These are phyloP conservation scores for Etheostoma nigrum DNA, from an alignment of 2,797 vertebrate species.

Conservation along the genomic window DNA sequence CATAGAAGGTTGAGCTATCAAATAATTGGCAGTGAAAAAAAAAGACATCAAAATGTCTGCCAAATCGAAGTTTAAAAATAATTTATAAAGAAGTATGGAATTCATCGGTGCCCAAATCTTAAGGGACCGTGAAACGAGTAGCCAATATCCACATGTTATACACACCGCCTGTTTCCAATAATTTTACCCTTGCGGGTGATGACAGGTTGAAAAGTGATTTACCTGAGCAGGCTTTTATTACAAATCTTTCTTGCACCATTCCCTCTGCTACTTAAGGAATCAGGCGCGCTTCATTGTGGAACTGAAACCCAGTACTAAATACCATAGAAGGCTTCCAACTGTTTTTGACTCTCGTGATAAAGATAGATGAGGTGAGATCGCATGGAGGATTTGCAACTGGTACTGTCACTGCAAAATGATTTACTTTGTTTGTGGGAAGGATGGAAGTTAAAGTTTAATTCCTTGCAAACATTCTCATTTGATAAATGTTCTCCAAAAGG, in stretches of 20 bases:
- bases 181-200: constrained; percentile 76
- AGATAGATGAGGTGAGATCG: constrained; percentile 74
- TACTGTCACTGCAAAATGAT: constrained; percentile 30
- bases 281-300: constrained; percentile 59
- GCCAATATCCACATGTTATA: constrained; percentile 80
- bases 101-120: constrained; percentile 60
- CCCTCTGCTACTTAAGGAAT: constrained; percentile 72
- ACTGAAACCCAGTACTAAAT: constrained; percentile 64
- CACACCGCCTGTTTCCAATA: constrained; percentile 83
- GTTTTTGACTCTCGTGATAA: constrained; percentile 61
- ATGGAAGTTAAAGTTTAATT: constrained; percentile 13
- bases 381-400: constrained; percentile 48
- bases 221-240: constrained; percentile 80
- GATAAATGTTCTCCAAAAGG: constrained; percentile 5
- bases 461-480: constrained; percentile 8
- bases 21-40: constrained; percentile 32
- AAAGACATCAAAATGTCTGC: constrained; percentile 38
- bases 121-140: constrained; percentile 67
- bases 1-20: constrained; percentile 17
- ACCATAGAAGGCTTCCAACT: constrained; percentile 63
- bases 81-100: constrained; percentile 72
- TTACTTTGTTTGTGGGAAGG: constrained; percentile 33
- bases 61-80: constrained; percentile 61
- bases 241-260: constrained; percentile 76
- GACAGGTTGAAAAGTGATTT: constrained; percentile 85